Evolutionary conservation across 1,140 invertebrate genomes (phyloP), one percentile per base, ranked within the genome.

Genomic region (Conopomorpha cramerella): DNA sequence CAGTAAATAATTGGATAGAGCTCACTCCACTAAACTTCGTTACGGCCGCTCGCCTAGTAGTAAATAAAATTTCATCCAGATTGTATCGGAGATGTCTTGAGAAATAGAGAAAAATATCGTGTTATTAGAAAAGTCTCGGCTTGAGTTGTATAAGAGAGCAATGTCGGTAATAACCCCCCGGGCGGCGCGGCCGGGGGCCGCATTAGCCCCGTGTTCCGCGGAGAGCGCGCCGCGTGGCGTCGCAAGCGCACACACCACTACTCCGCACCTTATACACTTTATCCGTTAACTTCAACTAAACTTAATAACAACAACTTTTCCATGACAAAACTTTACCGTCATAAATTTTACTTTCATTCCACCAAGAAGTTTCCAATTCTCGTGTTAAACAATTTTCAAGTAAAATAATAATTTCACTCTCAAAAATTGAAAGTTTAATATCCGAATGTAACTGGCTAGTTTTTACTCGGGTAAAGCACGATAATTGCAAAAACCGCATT

Each of bases 401-500:
- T n/a, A n/a, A n/a, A n/a, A n/a, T n/a, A n/a, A n/a, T n/a, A n/a
- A n/a, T n/a, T n/a, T n/a, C n/a, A n/a, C n/a, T n/a, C n/a, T n/a
- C n/a, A n/a, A n/a, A n/a, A n/a, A n/a, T n/a, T n/a, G n/a, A n/a
- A n/a, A n/a, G n/a, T n/a, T n/a, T n/a, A n/a, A n/a, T n/a, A n/a
- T n/a, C n/a, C n/a, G n/a, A n/a, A n/a, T n/a, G n/a, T n/a, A 51
- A 42, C 57, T 62, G 53, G 54, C 66, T 67, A 61, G 63, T 62
- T 67, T 51, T 14, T 7, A 11, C 11, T 40, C 51, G 39, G 45
- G 54, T 51, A 54, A 49, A n/a, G 55, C 41, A 40, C 45, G 49
- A 60, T 68, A 68, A 70, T 66, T 73, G 61, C 58, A 52, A 67
- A 63, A 64, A 64, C 56, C 54, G 46, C 53, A 53, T 67, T 66